phyloP scores from a whole-genome alignment of 2,797 vertebrate genomes.

The Dryobates pubescens region DNA sequence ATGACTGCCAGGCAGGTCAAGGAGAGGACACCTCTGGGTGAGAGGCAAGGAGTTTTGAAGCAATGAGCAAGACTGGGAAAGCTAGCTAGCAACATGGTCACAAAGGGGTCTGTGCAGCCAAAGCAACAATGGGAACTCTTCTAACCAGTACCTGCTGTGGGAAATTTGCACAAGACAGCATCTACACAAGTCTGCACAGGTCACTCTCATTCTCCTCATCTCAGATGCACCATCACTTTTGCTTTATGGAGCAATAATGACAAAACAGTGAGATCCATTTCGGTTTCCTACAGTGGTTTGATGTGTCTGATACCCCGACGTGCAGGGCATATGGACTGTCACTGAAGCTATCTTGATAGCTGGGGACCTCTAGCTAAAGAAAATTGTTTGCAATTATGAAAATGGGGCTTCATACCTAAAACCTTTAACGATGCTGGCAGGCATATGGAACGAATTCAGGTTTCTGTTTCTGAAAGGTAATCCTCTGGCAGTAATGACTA shows the following conservation, averaged over 20 bases:
- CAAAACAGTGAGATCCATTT: not conserved
- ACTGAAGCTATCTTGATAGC: not conserved
- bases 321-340: not conserved
- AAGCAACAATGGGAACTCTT: not conserved
- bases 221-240: not conserved
- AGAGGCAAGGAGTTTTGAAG: not conserved
- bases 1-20: not conserved
- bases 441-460: not conserved
- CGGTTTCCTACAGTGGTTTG: not conserved
- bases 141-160: not conserved
- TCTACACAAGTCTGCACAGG: fast-evolving
- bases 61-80: not conserved
- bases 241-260: not conserved
- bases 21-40: not conserved
- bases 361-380: not conserved
- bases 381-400: not conserved
- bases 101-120: fast-evolving
- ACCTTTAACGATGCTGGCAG: not conserved
- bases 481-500: not conserved
- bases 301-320: not conserved
- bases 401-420: not conserved
- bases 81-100: not conserved
- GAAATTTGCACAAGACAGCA: not conserved
- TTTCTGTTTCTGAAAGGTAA: not conserved
- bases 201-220: not conserved